These are phyloP conservation scores for Gorsachius magnificus DNA, from an alignment of 2,797 vertebrate genomes.

Conservation along the genomic window DNA sequence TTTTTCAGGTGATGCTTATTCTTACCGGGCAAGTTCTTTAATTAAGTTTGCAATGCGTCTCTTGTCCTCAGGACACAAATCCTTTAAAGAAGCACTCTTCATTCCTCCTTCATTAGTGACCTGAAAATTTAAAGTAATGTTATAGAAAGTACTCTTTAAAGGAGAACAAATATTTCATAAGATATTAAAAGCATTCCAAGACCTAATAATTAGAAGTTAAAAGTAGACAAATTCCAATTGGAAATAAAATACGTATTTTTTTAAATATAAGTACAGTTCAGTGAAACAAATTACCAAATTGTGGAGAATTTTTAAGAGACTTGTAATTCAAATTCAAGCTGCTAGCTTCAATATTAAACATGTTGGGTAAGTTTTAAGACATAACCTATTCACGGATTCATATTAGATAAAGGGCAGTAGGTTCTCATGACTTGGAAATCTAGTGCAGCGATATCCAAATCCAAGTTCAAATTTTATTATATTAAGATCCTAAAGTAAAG, in stretches of 20 bases:
- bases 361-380: not conserved
- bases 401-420: not conserved
- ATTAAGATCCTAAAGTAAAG: not conserved
- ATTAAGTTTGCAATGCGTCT: slow-evolving; percentile 95
- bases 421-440: not conserved
- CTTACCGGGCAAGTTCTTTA: slow-evolving; percentile 95
- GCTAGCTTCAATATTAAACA: not conserved
- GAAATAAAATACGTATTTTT: not conserved
- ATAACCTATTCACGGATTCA: not conserved
- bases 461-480: not conserved
- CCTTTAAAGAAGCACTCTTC: slow-evolving; percentile 88
- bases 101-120: slow-evolving; percentile 68
- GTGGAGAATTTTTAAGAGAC: not conserved
- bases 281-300: not conserved
- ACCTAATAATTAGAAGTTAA: slow-evolving; percentile 15
- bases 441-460: not conserved
- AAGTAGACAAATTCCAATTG: not conserved
- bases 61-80: slow-evolving; percentile 98
- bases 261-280: not conserved
- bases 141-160: slow-evolving; percentile 25
- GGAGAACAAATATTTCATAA: slow-evolving; percentile 34
- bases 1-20: slow-evolving; percentile 47
- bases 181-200: slow-evolving; percentile 46
- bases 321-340: not conserved
- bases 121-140: slow-evolving; percentile 75